Evolutionary conservation across 2,113 vertebrate species (phyloP).

Genomic region (Esox niger): DNA sequence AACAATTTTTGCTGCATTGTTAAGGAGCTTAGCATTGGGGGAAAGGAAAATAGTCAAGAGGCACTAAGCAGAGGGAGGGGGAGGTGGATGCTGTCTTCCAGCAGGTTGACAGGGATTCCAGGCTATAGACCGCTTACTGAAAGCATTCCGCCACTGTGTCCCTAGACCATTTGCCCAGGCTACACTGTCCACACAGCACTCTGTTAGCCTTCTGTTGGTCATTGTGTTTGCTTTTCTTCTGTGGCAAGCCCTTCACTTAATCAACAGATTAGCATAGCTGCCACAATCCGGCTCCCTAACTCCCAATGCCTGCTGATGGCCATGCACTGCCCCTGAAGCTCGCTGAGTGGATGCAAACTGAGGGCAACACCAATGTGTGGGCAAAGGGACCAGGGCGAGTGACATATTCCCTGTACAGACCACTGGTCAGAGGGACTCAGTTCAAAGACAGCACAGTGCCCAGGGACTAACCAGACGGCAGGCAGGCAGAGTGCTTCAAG

Average conservation of each 20-base stretch:
- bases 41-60: slow-evolving; percentile 25
- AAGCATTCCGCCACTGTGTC: slow-evolving; percentile 18
- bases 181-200: slow-evolving; percentile 25
- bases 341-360: slow-evolving; percentile 2
- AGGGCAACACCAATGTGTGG: slow-evolving; percentile 30
- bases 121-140: slow-evolving; percentile 18
- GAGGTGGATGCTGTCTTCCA: slow-evolving; percentile 23
- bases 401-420: slow-evolving; percentile 1
- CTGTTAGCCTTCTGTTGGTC: slow-evolving; percentile 4
- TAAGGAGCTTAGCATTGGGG: slow-evolving; percentile 66
- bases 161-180: slow-evolving; percentile 12
- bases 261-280: slow-evolving; percentile 26
- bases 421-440: too few relatives aligned
- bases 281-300: slow-evolving; percentile 25
- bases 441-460: too few relatives aligned
- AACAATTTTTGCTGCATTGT: slow-evolving; percentile 62
- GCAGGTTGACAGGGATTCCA: slow-evolving; percentile 31
- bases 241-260: slow-evolving; percentile 21
- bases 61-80: slow-evolving; percentile 23
- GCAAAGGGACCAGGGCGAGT: slow-evolving; percentile 22
- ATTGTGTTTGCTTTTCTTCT: slow-evolving; percentile 6
- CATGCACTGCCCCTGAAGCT: slow-evolving; percentile 14
- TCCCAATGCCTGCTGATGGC: slow-evolving; percentile 29
- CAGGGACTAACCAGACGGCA: too few relatives aligned
- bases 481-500: slow-evolving; percentile 5